Evolutionary conservation across 2,797 vertebrate genomes (phyloP), one percentile per base, ranked within the genome.

Genomic region (Chiroxiphia lanceolata): DNA sequence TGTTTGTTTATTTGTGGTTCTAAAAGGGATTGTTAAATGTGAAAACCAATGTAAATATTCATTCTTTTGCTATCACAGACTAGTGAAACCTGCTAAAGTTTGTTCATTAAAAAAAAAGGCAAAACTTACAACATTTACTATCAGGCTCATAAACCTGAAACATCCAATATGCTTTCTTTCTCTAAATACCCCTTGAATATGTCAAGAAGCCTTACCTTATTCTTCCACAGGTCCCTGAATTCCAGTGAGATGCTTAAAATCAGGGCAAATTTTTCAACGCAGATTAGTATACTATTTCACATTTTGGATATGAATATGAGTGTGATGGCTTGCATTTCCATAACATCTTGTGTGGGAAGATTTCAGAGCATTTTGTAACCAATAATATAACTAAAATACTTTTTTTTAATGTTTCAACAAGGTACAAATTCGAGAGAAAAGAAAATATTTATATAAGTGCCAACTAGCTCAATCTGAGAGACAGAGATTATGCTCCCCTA

Each of bases 241-340:
- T 88, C 36, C 64, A 89, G 75, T 80, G 75, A 94, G 67, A 89
- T 44, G 54, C 53, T 93, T 88, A 90, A 86, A 94, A 81, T 83
- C 48, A 85, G 40, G 25, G 47, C 69, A 83, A 70, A 63, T 53
- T 94, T 95, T 91, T 79, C 68, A 92, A 38, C 47, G 83, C 74
- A 79, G 59, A 84, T 65, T 59, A 87, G 44, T 59, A 31, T 50
- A 78, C 70, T 95, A 69, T 74, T 87, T 72, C 56, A 91, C 15
- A 33, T 59, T 33, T 83, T 82, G n/a, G 25, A 44, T 51, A 82
- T 42, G 20, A 79, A 29, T 68, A 83, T 23, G 44, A 51, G 69
- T 69, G 45, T 29, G 36, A 64, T 51, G 21, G 42, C 18, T 92
- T 92, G 20, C 17, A 89, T 83, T 93, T 89, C 69, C 36, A 70